Evolutionary conservation across 2,888 invertebrate genomes (phyloP).

Genomic region (Chesias legatella): DNA sequence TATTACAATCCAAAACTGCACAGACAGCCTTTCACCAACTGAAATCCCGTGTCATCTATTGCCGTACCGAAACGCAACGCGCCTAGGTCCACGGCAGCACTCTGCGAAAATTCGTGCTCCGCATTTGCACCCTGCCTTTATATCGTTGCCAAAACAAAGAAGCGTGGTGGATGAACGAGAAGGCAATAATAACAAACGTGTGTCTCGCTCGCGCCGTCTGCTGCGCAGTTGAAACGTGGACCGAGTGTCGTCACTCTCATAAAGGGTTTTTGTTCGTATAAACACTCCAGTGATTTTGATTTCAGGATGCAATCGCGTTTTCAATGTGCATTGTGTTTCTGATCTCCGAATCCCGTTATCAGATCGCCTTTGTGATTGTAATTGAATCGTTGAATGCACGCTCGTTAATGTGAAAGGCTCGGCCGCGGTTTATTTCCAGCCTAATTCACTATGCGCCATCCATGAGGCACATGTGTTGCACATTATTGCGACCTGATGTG

Average conservation of each 20-base stretch:
- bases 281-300: conserved; percentile 40
- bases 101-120: conserved; percentile 72
- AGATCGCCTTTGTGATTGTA: conserved; percentile 44
- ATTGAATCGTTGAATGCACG: conserved; percentile 38
- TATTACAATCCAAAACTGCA: conserved; percentile 41
- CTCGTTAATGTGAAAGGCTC: conserved; percentile 58
- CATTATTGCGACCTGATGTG: conserved; percentile 51
- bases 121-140: conserved; percentile 67
- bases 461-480: conserved; percentile 44
- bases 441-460: conserved; percentile 57
- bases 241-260: conserved; percentile 38
- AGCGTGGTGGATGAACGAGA: conserved; percentile 67
- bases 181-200: conserved; percentile 68
- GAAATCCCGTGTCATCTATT: conserved; percentile 51
- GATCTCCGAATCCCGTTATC: conserved; percentile 40
- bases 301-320: conserved; percentile 44
- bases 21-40: conserved; percentile 44
- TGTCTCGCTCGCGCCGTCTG: conserved; percentile 61
- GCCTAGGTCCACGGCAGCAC: conserved; percentile 71
- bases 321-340: conserved; percentile 41
- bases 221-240: conserved; percentile 68
- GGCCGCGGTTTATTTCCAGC: conserved; percentile 58
- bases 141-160: conserved; percentile 79
- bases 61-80: conserved; percentile 74
- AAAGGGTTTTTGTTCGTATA: conserved; percentile 48